Base-by-base conservation (phyloP, 64 coral and sea anemone genomes). In the Astreopora myriophthalma region DNA sequence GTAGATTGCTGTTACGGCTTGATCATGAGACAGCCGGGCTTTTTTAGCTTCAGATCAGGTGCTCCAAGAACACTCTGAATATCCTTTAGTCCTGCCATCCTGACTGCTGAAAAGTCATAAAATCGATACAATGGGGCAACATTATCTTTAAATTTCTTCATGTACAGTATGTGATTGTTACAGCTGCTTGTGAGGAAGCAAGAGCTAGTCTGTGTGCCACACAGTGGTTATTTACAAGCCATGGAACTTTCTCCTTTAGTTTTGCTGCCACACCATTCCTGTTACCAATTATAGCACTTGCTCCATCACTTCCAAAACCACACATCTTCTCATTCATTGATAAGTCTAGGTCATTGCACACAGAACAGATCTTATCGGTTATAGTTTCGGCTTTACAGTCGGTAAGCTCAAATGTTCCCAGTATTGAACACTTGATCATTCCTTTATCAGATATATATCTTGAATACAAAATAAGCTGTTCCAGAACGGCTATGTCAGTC, bases 251-350 rank as follows among this genome's bases (percentile, higher is more conserved):
- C 73, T 26, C 38, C 38, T 46, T 75, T 19, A 75, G n/a, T 75
- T 46, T 75, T 16, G 73, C 73, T 75, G n/a, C 39, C 39, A 75
- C 70, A 38, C 70, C 70, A 38, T 25, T 75, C 7, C 9, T 44
- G 20, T 8, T 46, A 75, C 73, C 38, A 46, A n/a, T 75, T 36
- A 75, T 44, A 40, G 20, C 11, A 8, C 36, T 44, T 42, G 39
- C 74, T 28, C 72, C 72, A 44, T 75, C 72, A 75, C 72, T 44
- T 23, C 72, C 72, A 75, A 75, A 44, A 39, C 72, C 36, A 44
- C 62, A 75, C 72, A 44, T 42, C 38, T 10, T 77, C 29, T 77
- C 44, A 49, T 51, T 77, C 74, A 55, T 51, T 51, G 39, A 51
- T 30, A 77, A 49, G 74, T 70, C 67, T 70, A 70, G 26, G 67